These are phyloP conservation scores for Branchellion lobata DNA, from an alignment of 2,888 invertebrate species.

Conservation along the genomic window DNA sequence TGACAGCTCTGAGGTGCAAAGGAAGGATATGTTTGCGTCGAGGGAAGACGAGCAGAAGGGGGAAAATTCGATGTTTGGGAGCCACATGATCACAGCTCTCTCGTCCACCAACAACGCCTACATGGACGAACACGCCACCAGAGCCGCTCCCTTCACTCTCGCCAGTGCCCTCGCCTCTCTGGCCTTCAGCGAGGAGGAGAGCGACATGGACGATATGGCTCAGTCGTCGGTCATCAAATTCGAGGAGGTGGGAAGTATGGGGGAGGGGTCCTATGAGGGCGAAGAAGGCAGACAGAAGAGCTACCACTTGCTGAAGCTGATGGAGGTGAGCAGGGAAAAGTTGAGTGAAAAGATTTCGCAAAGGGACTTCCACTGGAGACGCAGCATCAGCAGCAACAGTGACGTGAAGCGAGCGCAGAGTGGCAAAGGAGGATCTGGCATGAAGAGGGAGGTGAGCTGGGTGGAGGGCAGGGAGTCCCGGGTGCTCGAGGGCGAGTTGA, in stretches of 20 bases:
- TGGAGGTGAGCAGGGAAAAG: slow-evolving; percentile 33
- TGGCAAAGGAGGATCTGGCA: background rate
- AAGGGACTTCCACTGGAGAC: slow-evolving; percentile 37
- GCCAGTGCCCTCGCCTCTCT: slow-evolving; percentile 82
- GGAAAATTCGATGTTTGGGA: slow-evolving; percentile 31
- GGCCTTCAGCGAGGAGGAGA: slow-evolving; percentile 69
- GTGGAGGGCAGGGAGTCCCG: slow-evolving; percentile 7
- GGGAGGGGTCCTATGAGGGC: background rate
- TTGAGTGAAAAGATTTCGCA: slow-evolving; percentile 38
- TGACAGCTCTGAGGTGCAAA: slow-evolving; percentile 35
- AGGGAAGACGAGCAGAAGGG: slow-evolving; percentile 37
- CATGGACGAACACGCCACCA: slow-evolving; percentile 60
- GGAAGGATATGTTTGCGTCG: background rate
- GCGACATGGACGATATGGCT: slow-evolving; percentile 41
- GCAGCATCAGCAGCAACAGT: slow-evolving; percentile 28
- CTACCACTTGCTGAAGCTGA: slow-evolving; percentile 25
- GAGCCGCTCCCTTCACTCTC: slow-evolving; percentile 71
- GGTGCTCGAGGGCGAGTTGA: slow-evolving; percentile 6
- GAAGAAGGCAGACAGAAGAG: slow-evolving; percentile 19
- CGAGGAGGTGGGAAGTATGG: background rate
- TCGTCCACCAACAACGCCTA: slow-evolving; percentile 53
- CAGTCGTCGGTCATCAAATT: background rate
- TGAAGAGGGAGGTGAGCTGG: slow-evolving; percentile 4
- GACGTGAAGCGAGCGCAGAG: background rate
- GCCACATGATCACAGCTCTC: slow-evolving; percentile 23